Conservation (phyloP, 2,888 invertebrate species). For the Caenorhabditis zanzibari region DNA sequence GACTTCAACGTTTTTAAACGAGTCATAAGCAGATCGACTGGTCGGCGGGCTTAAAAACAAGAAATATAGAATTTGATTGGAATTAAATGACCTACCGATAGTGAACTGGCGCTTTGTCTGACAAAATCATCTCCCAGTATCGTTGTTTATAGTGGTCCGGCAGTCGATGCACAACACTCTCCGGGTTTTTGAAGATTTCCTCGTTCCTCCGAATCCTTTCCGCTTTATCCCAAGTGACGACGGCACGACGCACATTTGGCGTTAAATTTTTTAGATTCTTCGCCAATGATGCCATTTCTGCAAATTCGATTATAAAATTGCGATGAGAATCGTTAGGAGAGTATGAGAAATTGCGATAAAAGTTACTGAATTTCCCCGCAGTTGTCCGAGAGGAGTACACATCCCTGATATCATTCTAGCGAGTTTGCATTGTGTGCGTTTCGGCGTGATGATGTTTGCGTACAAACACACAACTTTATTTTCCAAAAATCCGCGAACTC, state of each 20-base stretch:
- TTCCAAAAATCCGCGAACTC: conserved; percentile 14
- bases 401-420: not conserved
- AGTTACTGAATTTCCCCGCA: not conserved
- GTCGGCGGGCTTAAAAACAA: conserved; percentile 73
- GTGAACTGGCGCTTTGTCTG: conserved; percentile 84
- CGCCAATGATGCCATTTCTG: conserved; percentile 71
- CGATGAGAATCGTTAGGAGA: not conserved
- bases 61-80: not conserved
- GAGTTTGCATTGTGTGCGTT: conserved; percentile 18
- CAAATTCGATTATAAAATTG: conserved; percentile 1
- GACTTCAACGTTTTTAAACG: conserved; percentile 72
- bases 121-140: conserved; percentile 80
- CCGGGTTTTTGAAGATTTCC: conserved; percentile 81
- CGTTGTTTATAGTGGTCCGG: conserved; percentile 80
- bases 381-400: conserved; percentile 30
- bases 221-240: conserved; percentile 82
- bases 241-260: conserved; percentile 69
- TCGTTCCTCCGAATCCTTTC: conserved; percentile 80
- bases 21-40: conserved; percentile 73
- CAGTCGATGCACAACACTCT: conserved; percentile 81
- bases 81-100: conserved; percentile 75
- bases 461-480: not conserved
- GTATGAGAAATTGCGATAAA: not conserved
- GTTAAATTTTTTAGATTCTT: conserved; percentile 79
- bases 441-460: conserved; percentile 50